These are phyloP conservation scores for Chiloscyllium plagiosum DNA, from an alignment of 2,113 vertebrate genomes.

Conservation along the genomic window DNA sequence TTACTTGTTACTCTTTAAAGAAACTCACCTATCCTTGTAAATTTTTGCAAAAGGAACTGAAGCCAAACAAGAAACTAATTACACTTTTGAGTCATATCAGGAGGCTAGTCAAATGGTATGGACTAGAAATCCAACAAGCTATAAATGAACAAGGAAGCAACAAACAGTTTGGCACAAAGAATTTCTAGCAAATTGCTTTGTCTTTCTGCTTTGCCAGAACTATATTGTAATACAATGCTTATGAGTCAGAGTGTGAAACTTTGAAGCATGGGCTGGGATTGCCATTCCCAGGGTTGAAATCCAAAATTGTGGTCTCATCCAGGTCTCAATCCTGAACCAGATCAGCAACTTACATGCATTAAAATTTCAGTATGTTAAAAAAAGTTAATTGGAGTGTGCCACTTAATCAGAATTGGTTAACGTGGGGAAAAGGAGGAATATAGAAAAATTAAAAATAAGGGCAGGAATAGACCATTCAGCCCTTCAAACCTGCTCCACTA, in stretches of 20 bases:
- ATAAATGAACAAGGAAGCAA: not conserved
- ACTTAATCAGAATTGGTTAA: not conserved
- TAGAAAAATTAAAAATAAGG: not conserved
- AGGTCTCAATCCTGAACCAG: not conserved
- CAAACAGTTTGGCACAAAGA: not conserved
- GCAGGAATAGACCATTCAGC: too few relatives aligned
- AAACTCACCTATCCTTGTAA: not conserved
- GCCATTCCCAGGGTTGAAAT: not conserved
- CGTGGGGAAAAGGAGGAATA: not conserved
- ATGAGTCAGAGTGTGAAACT: not conserved
- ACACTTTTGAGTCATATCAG: not conserved
- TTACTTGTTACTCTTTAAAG: not conserved
- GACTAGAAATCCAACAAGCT: not conserved
- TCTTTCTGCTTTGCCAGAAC: not conserved
- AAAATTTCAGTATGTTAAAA: not conserved
- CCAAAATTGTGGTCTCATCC: not conserved
- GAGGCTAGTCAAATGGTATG: not conserved
- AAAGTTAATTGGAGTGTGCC: not conserved
- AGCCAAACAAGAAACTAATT: not conserved
- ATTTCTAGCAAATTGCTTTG: not conserved
- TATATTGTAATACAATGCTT: not conserved
- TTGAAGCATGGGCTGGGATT: not conserved
- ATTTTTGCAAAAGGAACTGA: not conserved
- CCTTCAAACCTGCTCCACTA: too few relatives aligned
- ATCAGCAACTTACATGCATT: not conserved